These are phyloP conservation scores for Nemotelus nigrinus DNA, from an alignment of 2,888 invertebrate species.

Conservation along the genomic window DNA sequence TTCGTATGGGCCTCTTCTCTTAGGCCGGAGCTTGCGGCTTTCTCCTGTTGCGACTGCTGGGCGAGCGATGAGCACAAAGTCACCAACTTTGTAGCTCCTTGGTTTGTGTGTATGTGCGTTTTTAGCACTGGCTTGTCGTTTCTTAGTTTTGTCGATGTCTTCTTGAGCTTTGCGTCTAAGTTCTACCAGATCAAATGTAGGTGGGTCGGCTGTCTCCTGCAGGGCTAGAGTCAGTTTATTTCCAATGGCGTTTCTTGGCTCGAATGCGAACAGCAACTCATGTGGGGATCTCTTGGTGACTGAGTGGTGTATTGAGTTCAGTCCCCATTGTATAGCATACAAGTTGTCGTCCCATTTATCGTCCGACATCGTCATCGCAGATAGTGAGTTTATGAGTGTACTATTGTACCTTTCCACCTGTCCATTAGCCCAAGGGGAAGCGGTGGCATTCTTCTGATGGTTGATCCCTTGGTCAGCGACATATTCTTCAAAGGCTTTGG, in stretches of 20 bases:
- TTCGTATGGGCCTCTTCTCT: not conserved
- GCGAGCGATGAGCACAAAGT: not conserved
- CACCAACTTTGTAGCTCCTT: not conserved
- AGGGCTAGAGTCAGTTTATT: slow-evolving; percentile 45
- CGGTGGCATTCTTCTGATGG: not conserved
- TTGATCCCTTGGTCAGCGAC: not conserved
- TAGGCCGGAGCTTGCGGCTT: not conserved
- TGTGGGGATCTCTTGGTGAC: slow-evolving; percentile 47
- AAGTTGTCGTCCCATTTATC: slow-evolving; percentile 50
- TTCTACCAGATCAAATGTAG: not conserved
- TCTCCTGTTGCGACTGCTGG: slow-evolving; percentile 4
- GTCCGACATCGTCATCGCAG: slow-evolving; percentile 1
- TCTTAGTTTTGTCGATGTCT: not conserved
- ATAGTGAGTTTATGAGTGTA: not conserved
- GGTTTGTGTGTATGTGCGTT: not conserved
- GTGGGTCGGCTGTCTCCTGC: not conserved
- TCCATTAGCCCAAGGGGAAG: not conserved
- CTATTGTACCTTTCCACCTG: not conserved
- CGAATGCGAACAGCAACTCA: slow-evolving; percentile 43
- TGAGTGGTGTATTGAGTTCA: slow-evolving; percentile 20
- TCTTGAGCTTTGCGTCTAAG: not conserved
- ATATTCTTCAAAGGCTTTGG: not conserved
- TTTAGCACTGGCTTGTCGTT: not conserved
- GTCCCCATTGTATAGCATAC: slow-evolving; percentile 24
- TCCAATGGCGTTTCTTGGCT: slow-evolving; percentile 44